phyloP scores from a whole-genome alignment of 2,797 vertebrate genomes.

The Salarias fasciatus region DNA sequence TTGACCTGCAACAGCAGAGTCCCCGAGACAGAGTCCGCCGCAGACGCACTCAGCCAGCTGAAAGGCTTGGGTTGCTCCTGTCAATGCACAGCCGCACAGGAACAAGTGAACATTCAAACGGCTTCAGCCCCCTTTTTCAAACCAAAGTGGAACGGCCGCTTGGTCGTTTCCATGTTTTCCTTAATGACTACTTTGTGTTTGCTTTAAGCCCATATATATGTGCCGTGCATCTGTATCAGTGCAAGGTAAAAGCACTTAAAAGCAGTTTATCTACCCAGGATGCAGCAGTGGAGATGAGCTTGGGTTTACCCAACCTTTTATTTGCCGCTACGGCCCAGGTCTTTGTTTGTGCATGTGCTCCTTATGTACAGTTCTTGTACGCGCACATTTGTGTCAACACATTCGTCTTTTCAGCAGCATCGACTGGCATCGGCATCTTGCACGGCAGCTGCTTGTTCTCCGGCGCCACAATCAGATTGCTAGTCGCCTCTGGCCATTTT shows the following conservation, averaged over 20 bases:
- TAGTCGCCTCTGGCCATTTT: constrained; percentile 66
- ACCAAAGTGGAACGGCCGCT: constrained; percentile 7
- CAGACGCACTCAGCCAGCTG: constrained; percentile 28
- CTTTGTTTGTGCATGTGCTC: constrained; percentile 23
- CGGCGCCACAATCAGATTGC: constrained; percentile 36
- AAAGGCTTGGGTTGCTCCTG: constrained; percentile 17
- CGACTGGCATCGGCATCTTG: constrained; percentile 51
- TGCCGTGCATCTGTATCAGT: constrained; percentile 12
- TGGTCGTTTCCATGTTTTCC: constrained; percentile 25
- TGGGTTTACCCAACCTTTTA: constrained; percentile 27
- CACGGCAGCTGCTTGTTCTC: constrained; percentile 41
- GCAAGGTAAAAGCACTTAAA: constrained; percentile 40
- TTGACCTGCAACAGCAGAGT: constrained; percentile 76
- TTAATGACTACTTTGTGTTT: constrained; percentile 38
- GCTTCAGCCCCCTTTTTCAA: neutral
- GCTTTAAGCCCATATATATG: constrained; percentile 11
- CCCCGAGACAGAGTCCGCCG: constrained; percentile 54
- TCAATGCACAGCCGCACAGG: constrained; percentile 13
- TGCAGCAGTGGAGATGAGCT: constrained; percentile 7
- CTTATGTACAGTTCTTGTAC: constrained; percentile 18
- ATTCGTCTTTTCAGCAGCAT: constrained; percentile 38
- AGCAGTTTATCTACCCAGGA: constrained; percentile 42
- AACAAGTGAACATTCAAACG: neutral
- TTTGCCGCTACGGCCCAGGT: constrained; percentile 22
- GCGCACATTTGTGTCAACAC: constrained; percentile 31